Percentiles rank a stretch among this genome's conserved stretches.
Evolutionary conservation across 2,797 vertebrate species (phyloP).

Genomic region (Clangula hyemalis): DNA sequence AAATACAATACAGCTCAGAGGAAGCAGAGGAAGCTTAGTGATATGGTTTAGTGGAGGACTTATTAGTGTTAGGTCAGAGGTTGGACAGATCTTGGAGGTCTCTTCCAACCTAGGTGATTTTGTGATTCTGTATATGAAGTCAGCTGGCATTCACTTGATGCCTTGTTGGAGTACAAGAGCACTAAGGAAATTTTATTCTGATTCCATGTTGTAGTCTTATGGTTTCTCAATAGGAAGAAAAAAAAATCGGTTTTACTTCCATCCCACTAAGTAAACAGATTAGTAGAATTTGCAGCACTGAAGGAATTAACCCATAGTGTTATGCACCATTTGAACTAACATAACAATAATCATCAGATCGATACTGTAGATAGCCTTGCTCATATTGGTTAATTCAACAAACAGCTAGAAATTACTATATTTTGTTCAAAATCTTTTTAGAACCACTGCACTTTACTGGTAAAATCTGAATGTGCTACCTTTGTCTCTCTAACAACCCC

Average conservation of each 20-base stretch:
- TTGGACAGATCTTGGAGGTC: too few relatives aligned
- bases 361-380: neutral
- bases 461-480: neutral
- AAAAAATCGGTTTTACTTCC: neutral
- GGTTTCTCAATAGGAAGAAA: neutral
- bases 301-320: neutral
- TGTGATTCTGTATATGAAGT: neutral
- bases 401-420: neutral
- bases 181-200: neutral
- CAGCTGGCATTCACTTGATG: neutral
- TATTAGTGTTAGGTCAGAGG: too few relatives aligned
- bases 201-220: neutral
- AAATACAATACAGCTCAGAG: too few relatives aligned
- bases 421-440: neutral
- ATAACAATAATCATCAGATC: neutral
- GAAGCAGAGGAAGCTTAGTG: too few relatives aligned
- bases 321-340: neutral
- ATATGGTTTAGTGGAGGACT: too few relatives aligned
- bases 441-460: accelerated
- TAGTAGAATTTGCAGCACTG: neutral
- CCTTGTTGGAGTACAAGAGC: neutral
- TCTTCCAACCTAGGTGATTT: too few relatives aligned
- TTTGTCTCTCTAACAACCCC: neutral
- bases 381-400: neutral
- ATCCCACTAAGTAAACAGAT: neutral